These are phyloP conservation scores for Mamestra brassicae DNA, from an alignment of 2,888 invertebrate genomes.

Conservation along the genomic window DNA sequence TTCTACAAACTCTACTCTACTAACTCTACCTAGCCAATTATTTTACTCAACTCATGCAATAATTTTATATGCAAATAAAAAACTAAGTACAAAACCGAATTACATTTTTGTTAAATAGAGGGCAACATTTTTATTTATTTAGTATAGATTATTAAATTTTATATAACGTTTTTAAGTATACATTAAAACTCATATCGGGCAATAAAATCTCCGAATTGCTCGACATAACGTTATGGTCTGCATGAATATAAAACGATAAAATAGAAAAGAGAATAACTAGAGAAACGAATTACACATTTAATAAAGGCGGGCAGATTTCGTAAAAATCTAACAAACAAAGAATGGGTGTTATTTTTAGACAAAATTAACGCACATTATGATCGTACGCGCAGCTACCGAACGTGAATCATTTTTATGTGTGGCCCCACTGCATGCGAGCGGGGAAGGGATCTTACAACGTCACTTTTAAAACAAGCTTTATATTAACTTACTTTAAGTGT, in stretches of 20 bases:
- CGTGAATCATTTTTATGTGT: conserved; percentile 83
- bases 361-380: conserved; percentile 90
- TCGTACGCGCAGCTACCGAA: conserved; percentile 83
- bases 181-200: conserved; percentile 65
- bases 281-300: conserved; percentile 73
- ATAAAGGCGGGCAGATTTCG: conserved; percentile 84
- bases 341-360: conserved; percentile 89
- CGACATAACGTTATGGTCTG: conserved; percentile 62
- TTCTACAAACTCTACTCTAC: too few relatives aligned
- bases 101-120: conserved; percentile 10
- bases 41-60: conserved; percentile 24
- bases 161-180: conserved; percentile 63
- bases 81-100: conserved; percentile 16
- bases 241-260: conserved; percentile 68
- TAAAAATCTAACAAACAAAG: conserved; percentile 89
- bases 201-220: conserved; percentile 65
- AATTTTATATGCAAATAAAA: conserved; percentile 34
- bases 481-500: too few relatives aligned
- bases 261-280: conserved; percentile 62
- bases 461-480: background rate
- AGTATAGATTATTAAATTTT: conserved; percentile 59
- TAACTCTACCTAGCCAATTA: background rate
- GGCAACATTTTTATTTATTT: conserved; percentile 26
- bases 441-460: background rate
- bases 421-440: conserved; percentile 68